These are phyloP conservation scores for Ichneumon xanthorius DNA, from an alignment of 2,888 invertebrate genomes.

Conservation along the genomic window DNA sequence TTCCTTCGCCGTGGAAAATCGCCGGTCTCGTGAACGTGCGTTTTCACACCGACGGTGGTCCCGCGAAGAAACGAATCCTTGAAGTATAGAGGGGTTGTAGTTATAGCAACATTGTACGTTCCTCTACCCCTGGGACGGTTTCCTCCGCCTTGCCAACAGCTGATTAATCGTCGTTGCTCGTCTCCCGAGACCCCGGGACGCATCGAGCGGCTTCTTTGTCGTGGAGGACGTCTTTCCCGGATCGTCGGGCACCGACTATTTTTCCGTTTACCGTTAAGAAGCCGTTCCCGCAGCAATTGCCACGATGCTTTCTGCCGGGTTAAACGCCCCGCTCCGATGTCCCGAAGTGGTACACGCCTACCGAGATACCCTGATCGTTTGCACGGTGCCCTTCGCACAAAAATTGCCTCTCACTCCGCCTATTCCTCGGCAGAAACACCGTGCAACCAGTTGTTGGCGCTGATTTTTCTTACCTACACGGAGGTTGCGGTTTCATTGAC, in stretches of 20 bases:
- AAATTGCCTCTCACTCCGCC: slow-evolving; percentile 31
- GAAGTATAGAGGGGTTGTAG: slow-evolving; percentile 48
- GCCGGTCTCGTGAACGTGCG: slow-evolving; percentile 33
- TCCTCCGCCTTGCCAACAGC: slow-evolving; percentile 84
- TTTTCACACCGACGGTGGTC: slow-evolving; percentile 54
- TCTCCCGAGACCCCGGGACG: slow-evolving; percentile 80
- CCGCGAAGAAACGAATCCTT: slow-evolving; percentile 47
- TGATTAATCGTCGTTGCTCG: slow-evolving; percentile 84
- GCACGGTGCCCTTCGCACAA: slow-evolving; percentile 29
- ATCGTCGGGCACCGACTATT: slow-evolving; percentile 78
- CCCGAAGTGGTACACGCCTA: slow-evolving; percentile 22
- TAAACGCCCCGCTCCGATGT: slow-evolving; percentile 33
- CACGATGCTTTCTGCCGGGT: slow-evolving; percentile 22
- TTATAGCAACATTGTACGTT: slow-evolving; percentile 81
- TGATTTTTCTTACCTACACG: slow-evolving; percentile 1
- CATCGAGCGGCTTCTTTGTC: slow-evolving; percentile 83
- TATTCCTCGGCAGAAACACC: background rate
- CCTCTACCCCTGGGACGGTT: slow-evolving; percentile 76
- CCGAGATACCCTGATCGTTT: slow-evolving; percentile 8
- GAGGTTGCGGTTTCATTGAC: background rate
- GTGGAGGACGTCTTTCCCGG: slow-evolving; percentile 68
- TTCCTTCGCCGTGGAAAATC: slow-evolving; percentile 39
- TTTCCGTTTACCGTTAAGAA: slow-evolving; percentile 77
- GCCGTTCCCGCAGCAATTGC: slow-evolving; percentile 60
- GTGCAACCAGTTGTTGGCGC: slow-evolving; percentile 32